Conservation (phyloP, 1,140 invertebrate genomes). For the Aphis craccivora region DNA sequence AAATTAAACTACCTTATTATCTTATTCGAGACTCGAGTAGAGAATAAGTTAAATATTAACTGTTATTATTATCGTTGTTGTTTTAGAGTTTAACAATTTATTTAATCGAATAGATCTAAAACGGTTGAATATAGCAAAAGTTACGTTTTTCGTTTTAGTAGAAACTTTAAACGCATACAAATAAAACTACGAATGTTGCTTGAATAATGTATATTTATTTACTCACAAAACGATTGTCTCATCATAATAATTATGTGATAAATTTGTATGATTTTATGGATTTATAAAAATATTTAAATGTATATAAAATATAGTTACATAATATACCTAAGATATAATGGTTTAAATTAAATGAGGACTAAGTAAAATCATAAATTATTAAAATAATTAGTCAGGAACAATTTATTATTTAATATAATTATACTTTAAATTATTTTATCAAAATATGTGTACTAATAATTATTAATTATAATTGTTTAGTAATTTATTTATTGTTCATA, state of each 20-base stretch:
- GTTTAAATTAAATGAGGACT: no score
- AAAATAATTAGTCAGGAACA: neutral
- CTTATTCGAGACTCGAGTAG: neutral
- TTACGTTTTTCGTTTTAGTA: neutral
- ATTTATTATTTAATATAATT: neutral
- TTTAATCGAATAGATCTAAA: neutral
- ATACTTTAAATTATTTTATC: neutral
- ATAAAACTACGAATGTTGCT: no score
- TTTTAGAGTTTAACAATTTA: neutral
- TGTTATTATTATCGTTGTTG: neutral
- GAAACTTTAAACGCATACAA: no score
- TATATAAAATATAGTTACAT: neutral
- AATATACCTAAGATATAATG: neutral
- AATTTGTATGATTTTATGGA: neutral
- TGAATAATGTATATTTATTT: no score
- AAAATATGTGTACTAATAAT: neutral
- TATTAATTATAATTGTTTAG: no score
- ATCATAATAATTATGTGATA: neutral
- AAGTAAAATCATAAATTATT: neutral
- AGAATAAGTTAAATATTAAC: neutral
- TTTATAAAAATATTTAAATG: neutral
- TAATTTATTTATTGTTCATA: neutral
- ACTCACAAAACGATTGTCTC: neutral
- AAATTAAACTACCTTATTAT: neutral
- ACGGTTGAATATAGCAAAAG: neutral